Base-by-base conservation (phyloP, 2,113 vertebrate genomes). In the Eleginops maclovinus region DNA sequence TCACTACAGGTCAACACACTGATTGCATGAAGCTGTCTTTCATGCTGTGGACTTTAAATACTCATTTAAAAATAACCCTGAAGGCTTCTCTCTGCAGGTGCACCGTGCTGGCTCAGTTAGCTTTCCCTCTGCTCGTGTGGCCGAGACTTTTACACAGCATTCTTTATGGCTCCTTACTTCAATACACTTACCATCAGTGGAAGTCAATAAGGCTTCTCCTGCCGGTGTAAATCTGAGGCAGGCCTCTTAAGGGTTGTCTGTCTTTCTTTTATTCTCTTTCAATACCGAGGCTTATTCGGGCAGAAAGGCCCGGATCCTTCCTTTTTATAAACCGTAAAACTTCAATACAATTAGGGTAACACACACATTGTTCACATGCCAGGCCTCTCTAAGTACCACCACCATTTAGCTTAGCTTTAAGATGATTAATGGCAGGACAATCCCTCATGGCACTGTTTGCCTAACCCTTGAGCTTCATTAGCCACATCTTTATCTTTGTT, bases 161-260 rank as follows among this genome's bases (percentile, higher is more conserved):
- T 77, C 41, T 88, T 88, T 83, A 90, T 67, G 54, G 78, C 72
- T 65, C 44, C 3, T 28, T 44, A 17, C 64, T 77, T 84, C 64
- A 87, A 79, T 76, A 71, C 41, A 86, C 71, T 79, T 73, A 72
- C 24, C 67, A 75, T 82, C 64, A 68, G 47, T 31, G 31, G 22
- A 60, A 75, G 69, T 85, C 82, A 79, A 75, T 75, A 70, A 16
- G 21, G 22, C 56, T 82, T 76, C 61, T 17, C 22, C 50, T 75
- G 4, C 54, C 44, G 68, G 59, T 86, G 71, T 84, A 85, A 87
- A 81, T 87, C 53, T 71, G 12, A 46, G 46, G 44, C 55, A 68
- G 26, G 41, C 49, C 17, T 31, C 11, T 43, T 47, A 63, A 77
- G 63, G 47, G 68, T 62, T 83, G 74, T 68, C n/a, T 49, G 13